These are phyloP conservation scores for Galleria mellonella DNA, from an alignment of 1,140 invertebrate genomes.

Conservation along the genomic window DNA sequence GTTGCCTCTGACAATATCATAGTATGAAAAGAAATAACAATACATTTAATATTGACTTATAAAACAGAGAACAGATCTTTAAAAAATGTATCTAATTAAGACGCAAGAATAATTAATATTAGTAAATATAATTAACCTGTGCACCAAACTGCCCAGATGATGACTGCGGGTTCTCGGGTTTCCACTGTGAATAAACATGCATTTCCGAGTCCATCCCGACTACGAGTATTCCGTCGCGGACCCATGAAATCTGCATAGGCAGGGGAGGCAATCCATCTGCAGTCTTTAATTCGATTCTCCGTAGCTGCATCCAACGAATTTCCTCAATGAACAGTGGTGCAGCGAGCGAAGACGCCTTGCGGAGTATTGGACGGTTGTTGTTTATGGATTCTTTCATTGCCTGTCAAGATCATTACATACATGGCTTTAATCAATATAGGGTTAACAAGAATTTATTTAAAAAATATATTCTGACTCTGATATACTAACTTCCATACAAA, in stretches of 20 bases:
- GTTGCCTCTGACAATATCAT: no score
- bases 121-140: constrained; percentile 22
- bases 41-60: no score
- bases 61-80: no score
- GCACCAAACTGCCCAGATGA: constrained; percentile 24
- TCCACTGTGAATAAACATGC: constrained; percentile 99
- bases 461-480: no score
- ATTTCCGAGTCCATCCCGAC: constrained; percentile 99
- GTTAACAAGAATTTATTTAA: no score
- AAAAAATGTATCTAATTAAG: no score
- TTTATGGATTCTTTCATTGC: constrained; percentile 88
- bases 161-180: constrained; percentile 78
- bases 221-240: constrained; percentile 96
- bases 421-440: no score
- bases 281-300: constrained; percentile 92
- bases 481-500: no score
- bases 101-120: no score
- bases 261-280: constrained; percentile 96
- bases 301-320: constrained; percentile 96
- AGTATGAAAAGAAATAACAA: no score
- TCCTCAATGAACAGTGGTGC: constrained; percentile 89
- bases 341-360: constrained; percentile 90
- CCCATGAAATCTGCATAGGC: constrained; percentile 99
- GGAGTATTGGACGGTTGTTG: constrained; percentile 85
- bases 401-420: no score